A percentile compares a stretch with the other conserved stretches of the same genome.
Evolutionary conservation across 2,113 vertebrate genomes (phyloP).

Genomic region (Opisthocomus hoazin): DNA sequence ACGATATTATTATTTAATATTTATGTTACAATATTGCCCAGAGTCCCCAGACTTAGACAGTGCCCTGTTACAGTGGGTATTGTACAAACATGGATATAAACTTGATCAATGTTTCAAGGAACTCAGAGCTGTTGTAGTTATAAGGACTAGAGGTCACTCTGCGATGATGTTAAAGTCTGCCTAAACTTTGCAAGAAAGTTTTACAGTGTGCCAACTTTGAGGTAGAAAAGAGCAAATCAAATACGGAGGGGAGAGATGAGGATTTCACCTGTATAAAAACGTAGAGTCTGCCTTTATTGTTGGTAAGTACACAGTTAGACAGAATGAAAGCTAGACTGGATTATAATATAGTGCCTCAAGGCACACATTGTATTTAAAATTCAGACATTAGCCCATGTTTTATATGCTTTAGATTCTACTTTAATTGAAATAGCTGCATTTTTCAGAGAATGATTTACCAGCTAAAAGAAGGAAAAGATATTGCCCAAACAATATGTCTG

Average conservation of each 20-base stretch:
- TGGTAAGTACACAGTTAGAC: neutral
- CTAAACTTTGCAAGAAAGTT: slow-evolving; percentile 16
- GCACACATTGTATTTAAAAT: neutral
- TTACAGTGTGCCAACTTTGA: neutral
- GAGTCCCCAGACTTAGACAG: slow-evolving; percentile 1
- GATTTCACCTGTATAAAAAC: neutral
- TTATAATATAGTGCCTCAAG: neutral
- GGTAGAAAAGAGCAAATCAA: neutral
- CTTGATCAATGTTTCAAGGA: neutral
- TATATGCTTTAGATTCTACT: neutral
- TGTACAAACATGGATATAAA: slow-evolving; percentile 17
- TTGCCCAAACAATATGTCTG: neutral
- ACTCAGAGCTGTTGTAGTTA: neutral
- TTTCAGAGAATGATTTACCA: neutral
- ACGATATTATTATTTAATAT: slow-evolving; percentile 56
- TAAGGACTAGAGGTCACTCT: neutral
- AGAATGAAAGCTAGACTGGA: neutral
- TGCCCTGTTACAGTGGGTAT: slow-evolving; percentile 2
- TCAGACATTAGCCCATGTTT: neutral
- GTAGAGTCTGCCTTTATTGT: neutral
- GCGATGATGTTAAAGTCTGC: neutral
- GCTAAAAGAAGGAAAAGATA: neutral
- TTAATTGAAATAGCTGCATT: slow-evolving; percentile 17
- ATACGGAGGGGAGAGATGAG: neutral
- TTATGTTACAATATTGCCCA: slow-evolving; percentile 35